These are phyloP conservation scores for Sarcophaga variegata DNA, from an alignment of 2,888 invertebrate species.

Conservation along the genomic window DNA sequence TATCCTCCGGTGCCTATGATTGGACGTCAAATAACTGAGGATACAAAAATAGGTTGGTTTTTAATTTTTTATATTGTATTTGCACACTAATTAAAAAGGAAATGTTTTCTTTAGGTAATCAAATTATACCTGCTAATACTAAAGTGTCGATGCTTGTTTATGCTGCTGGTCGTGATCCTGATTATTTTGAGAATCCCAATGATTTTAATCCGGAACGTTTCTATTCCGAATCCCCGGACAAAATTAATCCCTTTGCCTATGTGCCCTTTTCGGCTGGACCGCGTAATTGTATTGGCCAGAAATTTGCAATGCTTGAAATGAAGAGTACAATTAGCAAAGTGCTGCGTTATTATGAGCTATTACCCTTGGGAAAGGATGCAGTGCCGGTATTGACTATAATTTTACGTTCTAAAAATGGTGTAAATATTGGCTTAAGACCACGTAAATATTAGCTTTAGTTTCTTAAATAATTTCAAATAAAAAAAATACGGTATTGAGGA, in stretches of 20 bases:
- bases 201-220: conserved; percentile 78
- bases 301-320: conserved; percentile 77
- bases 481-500: no score
- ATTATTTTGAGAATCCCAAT: conserved; percentile 74
- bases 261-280: conserved; percentile 82
- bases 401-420: conserved; percentile 76
- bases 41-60: conserved; percentile 80
- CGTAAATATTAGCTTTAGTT: conserved; percentile 52
- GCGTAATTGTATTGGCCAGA: conserved; percentile 82
- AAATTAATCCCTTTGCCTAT: conserved; percentile 71
- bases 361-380: conserved; percentile 75
- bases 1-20: conserved; percentile 86
- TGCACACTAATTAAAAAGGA: not conserved
- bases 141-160: conserved; percentile 77
- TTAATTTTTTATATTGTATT: not conserved
- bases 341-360: conserved; percentile 75
- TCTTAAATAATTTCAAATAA: no score
- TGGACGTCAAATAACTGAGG: conserved; percentile 82
- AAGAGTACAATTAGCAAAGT: conserved; percentile 77
- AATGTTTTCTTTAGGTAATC: conserved; percentile 46
- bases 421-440: conserved; percentile 76
- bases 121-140: conserved; percentile 75
- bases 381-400: conserved; percentile 76
- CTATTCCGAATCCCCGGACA: conserved; percentile 81
- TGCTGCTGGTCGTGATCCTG: conserved; percentile 75